phyloP scores from a whole-genome alignment of 2,797 vertebrate species.

The Malurus splendens region DNA sequence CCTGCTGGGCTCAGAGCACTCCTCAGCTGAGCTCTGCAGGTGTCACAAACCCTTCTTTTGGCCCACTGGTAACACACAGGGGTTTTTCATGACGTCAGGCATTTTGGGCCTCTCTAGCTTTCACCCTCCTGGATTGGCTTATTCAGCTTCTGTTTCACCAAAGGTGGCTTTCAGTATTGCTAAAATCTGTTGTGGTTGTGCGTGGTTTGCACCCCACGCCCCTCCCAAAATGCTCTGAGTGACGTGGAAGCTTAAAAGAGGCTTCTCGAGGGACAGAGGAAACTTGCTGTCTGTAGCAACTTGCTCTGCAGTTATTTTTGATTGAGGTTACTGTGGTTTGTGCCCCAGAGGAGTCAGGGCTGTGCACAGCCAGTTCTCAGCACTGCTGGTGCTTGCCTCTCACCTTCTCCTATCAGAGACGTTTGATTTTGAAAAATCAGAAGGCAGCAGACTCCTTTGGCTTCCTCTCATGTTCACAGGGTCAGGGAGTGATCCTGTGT shows the following conservation, averaged over 20 bases:
- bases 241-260: background rate
- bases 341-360: background rate
- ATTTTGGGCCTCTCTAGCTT: background rate
- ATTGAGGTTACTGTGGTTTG: background rate
- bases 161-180: background rate
- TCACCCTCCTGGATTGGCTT: background rate
- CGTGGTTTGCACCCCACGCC: background rate
- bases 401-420: background rate
- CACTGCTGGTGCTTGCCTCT: background rate
- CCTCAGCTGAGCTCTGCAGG: background rate
- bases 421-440: background rate
- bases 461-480: background rate
- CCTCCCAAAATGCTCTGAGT: accelerated
- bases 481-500: background rate
- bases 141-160: background rate
- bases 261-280: background rate
- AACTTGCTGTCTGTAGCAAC: background rate
- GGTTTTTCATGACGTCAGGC: background rate
- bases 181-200: background rate
- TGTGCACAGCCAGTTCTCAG: background rate
- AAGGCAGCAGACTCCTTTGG: background rate
- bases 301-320: conserved; percentile 17
- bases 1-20: background rate
- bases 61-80: background rate
- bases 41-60: background rate